These are phyloP conservation scores for Nanorana parkeri DNA, from an alignment of 2,113 vertebrate genomes.

Conservation along the genomic window DNA sequence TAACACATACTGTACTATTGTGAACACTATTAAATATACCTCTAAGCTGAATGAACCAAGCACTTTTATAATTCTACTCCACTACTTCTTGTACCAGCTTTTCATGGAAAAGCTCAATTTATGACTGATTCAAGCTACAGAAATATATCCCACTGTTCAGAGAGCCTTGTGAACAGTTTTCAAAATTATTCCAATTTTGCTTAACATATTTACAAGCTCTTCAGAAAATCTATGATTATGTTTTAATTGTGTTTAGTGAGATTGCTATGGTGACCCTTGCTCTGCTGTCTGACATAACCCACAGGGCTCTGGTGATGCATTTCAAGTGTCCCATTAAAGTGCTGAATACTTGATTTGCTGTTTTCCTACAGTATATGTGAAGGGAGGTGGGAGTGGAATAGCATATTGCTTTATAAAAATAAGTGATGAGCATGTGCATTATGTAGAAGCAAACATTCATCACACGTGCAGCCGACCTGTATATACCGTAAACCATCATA, in stretches of 20 bases:
- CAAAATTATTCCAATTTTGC: not conserved
- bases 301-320: not conserved
- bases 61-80: not conserved
- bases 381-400: not conserved
- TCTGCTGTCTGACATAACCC: not conserved
- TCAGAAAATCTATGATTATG: not conserved
- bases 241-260: constrained; percentile 32
- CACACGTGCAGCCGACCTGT: not conserved
- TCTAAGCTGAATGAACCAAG: not conserved
- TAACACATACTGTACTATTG: not conserved
- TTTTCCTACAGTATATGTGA: not conserved
- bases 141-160: constrained; percentile 10
- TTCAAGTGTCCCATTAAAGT: constrained; percentile 26
- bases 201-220: not conserved
- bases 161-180: not conserved
- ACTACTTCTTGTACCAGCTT: not conserved
- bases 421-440: not conserved
- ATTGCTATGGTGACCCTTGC: constrained; percentile 15
- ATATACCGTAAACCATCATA: too few relatives aligned
- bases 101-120: constrained; percentile 27
- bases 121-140: not conserved
- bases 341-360: constrained; percentile 15
- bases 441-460: constrained; percentile 6
- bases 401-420: not conserved
- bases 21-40: not conserved